phyloP scores from a whole-genome alignment of 1,140 invertebrate species.

The Artemia franciscana region DNA sequence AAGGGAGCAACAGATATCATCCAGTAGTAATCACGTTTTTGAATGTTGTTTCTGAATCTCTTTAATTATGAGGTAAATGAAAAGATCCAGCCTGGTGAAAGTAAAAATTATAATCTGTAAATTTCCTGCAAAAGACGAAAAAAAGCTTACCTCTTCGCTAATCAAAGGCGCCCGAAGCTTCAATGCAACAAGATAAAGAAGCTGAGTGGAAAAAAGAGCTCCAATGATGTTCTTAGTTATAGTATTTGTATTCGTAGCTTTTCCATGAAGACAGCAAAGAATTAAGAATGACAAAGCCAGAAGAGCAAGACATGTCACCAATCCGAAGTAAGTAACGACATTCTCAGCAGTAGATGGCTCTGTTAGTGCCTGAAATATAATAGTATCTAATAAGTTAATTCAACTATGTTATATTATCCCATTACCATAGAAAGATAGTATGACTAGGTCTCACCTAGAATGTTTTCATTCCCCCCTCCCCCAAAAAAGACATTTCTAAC shows the following conservation, averaged over 20 bases:
- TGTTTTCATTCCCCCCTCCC: no score
- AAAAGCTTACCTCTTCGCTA: conserved; percentile 23
- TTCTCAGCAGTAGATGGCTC: conserved; percentile 60
- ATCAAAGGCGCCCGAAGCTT: conserved; percentile 49
- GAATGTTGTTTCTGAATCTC: no score
- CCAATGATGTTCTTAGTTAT: conserved; percentile 82
- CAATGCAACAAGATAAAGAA: conserved; percentile 62
- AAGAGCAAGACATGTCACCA: conserved; percentile 42
- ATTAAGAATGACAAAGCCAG: conserved; percentile 35
- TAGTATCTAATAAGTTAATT: no score
- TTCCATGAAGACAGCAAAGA: conserved; percentile 40
- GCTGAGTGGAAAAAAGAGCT: conserved; percentile 57
- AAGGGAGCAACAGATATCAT: background rate
- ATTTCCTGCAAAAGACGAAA: background rate
- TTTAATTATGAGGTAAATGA: no score
- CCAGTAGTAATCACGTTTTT: no score
- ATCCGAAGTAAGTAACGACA: conserved; percentile 64
- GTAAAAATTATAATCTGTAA: background rate
- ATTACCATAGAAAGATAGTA: no score
- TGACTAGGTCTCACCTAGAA: no score
- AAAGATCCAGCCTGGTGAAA: background rate
- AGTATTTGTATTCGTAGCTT: conserved; percentile 71
- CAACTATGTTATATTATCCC: no score
- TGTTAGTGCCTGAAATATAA: conserved; percentile 32
- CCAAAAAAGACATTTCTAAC: no score